A percentile compares a stretch with the other conserved stretches of the same genome.
These are phyloP conservation scores for Hemaris fuciformis DNA, from an alignment of 2,888 invertebrate genomes.

Conservation along the genomic window DNA sequence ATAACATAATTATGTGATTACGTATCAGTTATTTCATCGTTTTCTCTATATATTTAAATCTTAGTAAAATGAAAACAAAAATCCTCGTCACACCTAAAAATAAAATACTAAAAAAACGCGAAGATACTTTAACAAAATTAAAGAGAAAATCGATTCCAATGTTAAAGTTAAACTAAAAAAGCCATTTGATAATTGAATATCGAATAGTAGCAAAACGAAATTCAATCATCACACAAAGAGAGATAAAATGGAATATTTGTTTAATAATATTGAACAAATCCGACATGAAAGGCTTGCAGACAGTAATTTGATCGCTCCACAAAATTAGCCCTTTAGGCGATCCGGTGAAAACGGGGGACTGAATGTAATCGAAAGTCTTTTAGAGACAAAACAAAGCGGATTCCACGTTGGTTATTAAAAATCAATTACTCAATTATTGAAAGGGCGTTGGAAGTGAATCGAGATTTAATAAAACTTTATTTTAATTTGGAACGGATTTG, in stretches of 20 bases:
- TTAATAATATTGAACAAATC: conserved; percentile 43
- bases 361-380: conserved; percentile 38
- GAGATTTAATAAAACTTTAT: conserved; percentile 14
- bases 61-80: no score
- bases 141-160: no score
- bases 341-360: conserved; percentile 49
- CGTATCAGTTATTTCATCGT: no score
- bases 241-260: conserved; percentile 27
- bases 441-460: conserved; percentile 26
- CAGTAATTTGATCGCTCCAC: conserved; percentile 54
- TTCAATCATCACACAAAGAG: conserved; percentile 2
- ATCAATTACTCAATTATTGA: conserved; percentile 25
- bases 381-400: conserved; percentile 15
- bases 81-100: no score
- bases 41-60: no score
- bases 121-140: no score
- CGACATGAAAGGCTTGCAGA: conserved; percentile 39
- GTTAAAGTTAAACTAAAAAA: no score
- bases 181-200: neutral
- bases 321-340: conserved; percentile 47
- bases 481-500: neutral
- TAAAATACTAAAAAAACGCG: no score
- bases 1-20: no score
- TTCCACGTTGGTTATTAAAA: conserved; percentile 21
- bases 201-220: conserved; percentile 6